Conservation (phyloP, 2,888 invertebrate genomes). For the Iphiclides podalirius region DNA sequence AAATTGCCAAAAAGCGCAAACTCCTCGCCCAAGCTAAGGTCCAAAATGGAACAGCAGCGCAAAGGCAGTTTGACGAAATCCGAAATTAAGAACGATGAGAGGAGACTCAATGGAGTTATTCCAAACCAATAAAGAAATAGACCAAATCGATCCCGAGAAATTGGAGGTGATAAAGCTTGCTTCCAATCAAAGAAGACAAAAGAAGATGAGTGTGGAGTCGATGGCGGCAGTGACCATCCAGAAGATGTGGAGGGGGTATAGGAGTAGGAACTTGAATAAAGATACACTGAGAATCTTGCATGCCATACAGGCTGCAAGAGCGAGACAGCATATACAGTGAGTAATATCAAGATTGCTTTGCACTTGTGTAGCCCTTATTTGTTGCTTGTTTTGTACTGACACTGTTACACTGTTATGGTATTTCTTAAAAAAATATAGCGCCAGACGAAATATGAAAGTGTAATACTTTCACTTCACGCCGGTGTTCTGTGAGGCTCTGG, state of each 20-base stretch:
- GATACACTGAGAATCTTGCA: constrained; percentile 82
- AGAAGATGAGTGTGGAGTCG: constrained; percentile 60
- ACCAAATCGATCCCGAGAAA: constrained; percentile 55
- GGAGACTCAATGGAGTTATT: constrained; percentile 58
- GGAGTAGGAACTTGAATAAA: constrained; percentile 86
- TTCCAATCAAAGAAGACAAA: constrained; percentile 65
- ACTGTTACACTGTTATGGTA: too few relatives aligned
- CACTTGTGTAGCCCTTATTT: too few relatives aligned
- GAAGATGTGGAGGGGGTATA: constrained; percentile 92
- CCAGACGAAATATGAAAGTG: too few relatives aligned
- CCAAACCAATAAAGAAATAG: constrained; percentile 33
- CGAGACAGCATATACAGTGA: constrained; percentile 91
- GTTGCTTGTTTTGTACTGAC: too few relatives aligned
- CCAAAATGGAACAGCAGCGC: constrained; percentile 65
- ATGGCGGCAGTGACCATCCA: constrained; percentile 89
- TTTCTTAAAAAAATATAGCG: too few relatives aligned
- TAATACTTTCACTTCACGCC: too few relatives aligned
- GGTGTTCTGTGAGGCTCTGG: too few relatives aligned
- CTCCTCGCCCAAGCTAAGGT: constrained; percentile 66
- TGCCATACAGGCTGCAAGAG: constrained; percentile 87
- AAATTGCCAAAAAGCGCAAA: constrained; percentile 70
- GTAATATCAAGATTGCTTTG: constrained; percentile 49
- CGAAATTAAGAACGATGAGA: constrained; percentile 47
- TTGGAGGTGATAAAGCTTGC: constrained; percentile 60
- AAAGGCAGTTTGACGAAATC: constrained; percentile 60